These are phyloP conservation scores for Drosophila subpulchrella DNA, from an alignment of 1,140 invertebrate species.

Conservation along the genomic window DNA sequence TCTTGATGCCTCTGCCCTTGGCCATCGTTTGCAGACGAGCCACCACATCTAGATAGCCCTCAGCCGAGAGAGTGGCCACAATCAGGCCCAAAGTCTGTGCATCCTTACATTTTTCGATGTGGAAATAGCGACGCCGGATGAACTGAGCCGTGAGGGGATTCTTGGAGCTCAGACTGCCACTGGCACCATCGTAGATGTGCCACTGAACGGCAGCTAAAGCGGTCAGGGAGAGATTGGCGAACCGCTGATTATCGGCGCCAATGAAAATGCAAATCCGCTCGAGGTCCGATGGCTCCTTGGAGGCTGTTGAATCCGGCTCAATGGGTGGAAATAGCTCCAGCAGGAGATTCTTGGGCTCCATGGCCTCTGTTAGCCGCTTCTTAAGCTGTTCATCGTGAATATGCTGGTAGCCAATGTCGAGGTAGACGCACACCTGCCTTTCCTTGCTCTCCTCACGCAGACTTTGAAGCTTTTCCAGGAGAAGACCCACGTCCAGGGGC, in stretches of 20 bases:
- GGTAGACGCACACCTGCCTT: slow-evolving; percentile 88
- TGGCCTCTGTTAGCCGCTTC: slow-evolving; percentile 34
- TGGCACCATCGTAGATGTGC: slow-evolving; percentile 67
- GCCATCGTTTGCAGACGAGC: slow-evolving; percentile 90
- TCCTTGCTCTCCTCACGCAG: slow-evolving; percentile 70
- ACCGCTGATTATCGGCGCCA: slow-evolving; percentile 85
- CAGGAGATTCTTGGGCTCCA: slow-evolving; percentile 47
- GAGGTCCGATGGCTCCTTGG: slow-evolving; percentile 12
- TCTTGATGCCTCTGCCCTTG: slow-evolving; percentile 91
- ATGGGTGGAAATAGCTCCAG: slow-evolving; percentile 61
- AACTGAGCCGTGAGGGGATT: slow-evolving; percentile 84
- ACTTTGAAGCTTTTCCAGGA: slow-evolving; percentile 59
- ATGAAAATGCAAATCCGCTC: slow-evolving; percentile 85
- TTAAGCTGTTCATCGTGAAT: slow-evolving; percentile 81
- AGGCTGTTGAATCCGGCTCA: slow-evolving; percentile 28
- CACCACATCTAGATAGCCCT: slow-evolving; percentile 92
- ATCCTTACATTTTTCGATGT: slow-evolving; percentile 95
- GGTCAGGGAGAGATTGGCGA: slow-evolving; percentile 86
- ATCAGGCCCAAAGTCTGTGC: slow-evolving; percentile 94
- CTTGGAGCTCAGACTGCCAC: slow-evolving; percentile 43
- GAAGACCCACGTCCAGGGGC: slow-evolving; percentile 85
- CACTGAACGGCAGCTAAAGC: slow-evolving; percentile 83
- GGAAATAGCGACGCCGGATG: slow-evolving; percentile 92
- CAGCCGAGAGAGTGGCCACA: slow-evolving; percentile 93
- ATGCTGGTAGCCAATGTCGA: slow-evolving; percentile 90